Evolutionary conservation across 2,113 vertebrate species (phyloP), one percentile per base, ranked within the genome.

Genomic region (Conger conger): DNA sequence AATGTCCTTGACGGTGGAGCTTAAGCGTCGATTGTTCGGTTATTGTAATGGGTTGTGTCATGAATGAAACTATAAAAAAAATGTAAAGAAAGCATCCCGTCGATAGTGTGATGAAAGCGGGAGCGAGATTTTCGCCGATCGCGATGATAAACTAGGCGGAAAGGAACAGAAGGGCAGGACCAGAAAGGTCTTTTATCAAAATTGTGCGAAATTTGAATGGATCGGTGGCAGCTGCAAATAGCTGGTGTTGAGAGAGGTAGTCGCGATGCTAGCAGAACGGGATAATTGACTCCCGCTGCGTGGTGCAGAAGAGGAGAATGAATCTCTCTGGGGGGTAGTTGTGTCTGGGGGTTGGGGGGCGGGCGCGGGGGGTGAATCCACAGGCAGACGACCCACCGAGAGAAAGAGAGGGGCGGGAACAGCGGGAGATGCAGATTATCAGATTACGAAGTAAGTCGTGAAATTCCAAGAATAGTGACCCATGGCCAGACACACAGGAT

Each of bases 171-270:
- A 73, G 68, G 68, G 68, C 68, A 73, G 68, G 68, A 13, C 68
- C 68, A 73, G 68, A 73, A 33, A 73, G 68, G 68, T 23, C 68
- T 73, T 27, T 9, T 30, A 73, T 73, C 68, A n/a, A 73, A 73
- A 73, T 33, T 23, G 68, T n/a, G 68, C 5, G n/a, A 73, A 73
- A 73, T 73, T 33, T 73, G 68, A 73, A 73, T 73, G 68, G 68
- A 73, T 73, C n/a, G 68, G 68, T 73, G 68, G 68, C 68, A 73
- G 68, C 68, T 73, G 68, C n/a, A 73, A 73, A 73, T 73, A 73
- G 68, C 68, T 73, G 68, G 68, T n/a, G n/a, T 33, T 73, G n/a
- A 73, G 68, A 27, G 68, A 73, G 68, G 5, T 33, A 27, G 68
- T n/a, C 9, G 68, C n/a, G 2, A 73, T 73, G 68, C 68, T 73